phyloP scores from a whole-genome alignment of 2,888 invertebrate genomes.

The Nephrocerus scutellatus region DNA sequence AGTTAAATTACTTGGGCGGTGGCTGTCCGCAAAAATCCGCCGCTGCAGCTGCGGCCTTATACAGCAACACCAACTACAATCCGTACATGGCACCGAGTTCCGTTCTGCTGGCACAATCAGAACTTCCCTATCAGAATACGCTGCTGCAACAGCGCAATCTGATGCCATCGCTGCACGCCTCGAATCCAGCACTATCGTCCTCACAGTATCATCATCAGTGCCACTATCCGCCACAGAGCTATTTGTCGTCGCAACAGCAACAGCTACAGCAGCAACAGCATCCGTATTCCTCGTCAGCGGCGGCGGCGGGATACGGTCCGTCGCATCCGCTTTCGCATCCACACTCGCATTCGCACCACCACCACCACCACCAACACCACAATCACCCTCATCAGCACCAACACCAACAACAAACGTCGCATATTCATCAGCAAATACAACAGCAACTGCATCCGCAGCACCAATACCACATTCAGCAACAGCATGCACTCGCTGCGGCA shows the following conservation, averaged over 20 bases:
- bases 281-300: slow-evolving; percentile 20
- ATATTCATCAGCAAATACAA: slow-evolving; percentile 42
- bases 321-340: slow-evolving; percentile 16
- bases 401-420: slow-evolving; percentile 33
- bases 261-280: slow-evolving; percentile 27
- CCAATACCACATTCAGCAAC: slow-evolving; percentile 44
- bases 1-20: slow-evolving; percentile 37
- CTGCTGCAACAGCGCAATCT: slow-evolving; percentile 40
- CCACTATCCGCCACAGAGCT: slow-evolving; percentile 20
- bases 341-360: slow-evolving; percentile 37
- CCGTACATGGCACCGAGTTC: slow-evolving; percentile 37
- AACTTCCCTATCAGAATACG: slow-evolving; percentile 25
- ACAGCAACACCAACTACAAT: slow-evolving; percentile 32
- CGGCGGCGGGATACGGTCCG: slow-evolving; percentile 16
- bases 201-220: slow-evolving; percentile 36
- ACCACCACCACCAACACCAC: slow-evolving; percentile 40
- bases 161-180: slow-evolving; percentile 45
- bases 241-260: slow-evolving; percentile 26
- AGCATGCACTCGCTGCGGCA: slow-evolving; percentile 39
- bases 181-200: slow-evolving; percentile 43
- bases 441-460: slow-evolving; percentile 44
- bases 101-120: too few relatives aligned
- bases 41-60: slow-evolving; percentile 21
- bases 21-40: slow-evolving; percentile 32
- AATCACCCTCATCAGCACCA: slow-evolving; percentile 27